phyloP scores from a whole-genome alignment of 1,140 invertebrate genomes.

The Drosophila leontia region DNA sequence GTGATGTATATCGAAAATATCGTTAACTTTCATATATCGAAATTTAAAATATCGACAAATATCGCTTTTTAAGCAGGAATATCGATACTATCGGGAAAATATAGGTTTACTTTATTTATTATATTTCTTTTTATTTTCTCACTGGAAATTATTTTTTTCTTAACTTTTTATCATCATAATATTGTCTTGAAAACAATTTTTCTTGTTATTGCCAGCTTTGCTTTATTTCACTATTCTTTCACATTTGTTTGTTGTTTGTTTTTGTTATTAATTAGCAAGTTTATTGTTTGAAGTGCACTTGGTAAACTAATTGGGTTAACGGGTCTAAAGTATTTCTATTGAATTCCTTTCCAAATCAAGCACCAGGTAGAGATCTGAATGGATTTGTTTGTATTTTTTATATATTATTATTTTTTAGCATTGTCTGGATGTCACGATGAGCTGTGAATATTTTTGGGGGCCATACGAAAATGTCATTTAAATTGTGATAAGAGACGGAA shows the following conservation, averaged over 20 bases:
- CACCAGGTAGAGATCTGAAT: neutral
- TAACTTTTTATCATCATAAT: neutral
- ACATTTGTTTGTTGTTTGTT: neutral
- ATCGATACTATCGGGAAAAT: too few species aligned
- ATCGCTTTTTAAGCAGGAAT: too few species aligned
- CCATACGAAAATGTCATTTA: neutral
- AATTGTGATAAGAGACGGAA: constrained; percentile 1
- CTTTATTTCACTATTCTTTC: neutral
- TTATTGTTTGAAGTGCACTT: constrained; percentile 7
- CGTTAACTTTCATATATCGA: too few species aligned
- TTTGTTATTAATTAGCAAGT: constrained; percentile 1
- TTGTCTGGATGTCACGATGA: constrained; percentile 14
- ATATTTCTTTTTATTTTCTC: neutral
- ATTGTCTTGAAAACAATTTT: neutral
- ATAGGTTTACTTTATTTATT: too few species aligned
- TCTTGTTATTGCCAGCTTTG: neutral
- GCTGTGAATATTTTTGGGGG: constrained; percentile 4
- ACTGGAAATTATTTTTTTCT: neutral
- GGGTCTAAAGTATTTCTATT: neutral
- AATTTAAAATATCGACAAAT: too few species aligned
- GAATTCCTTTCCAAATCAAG: neutral
- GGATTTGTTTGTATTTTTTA: constrained; percentile 10
- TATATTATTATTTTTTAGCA: neutral
- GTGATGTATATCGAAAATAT: neutral
- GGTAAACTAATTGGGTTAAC: neutral